Evolutionary conservation across 1,140 invertebrate genomes (phyloP).

Genomic region (Formica selysi): DNA sequence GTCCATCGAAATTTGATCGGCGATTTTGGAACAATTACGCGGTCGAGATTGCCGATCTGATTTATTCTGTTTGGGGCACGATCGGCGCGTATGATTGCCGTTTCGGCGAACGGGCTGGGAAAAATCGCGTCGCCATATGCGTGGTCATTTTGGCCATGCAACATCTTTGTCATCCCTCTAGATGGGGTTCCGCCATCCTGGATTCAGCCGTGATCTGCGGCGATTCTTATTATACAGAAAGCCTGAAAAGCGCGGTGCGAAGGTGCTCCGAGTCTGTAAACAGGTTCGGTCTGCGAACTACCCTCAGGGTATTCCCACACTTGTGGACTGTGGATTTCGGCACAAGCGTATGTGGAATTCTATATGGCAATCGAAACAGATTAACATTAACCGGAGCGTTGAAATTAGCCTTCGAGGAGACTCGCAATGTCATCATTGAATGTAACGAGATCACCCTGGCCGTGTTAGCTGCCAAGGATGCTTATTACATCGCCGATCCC

Average conservation of each 20-base stretch:
- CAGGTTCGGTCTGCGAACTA: conserved; percentile 77
- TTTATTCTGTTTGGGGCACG: conserved; percentile 84
- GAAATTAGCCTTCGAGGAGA: conserved; percentile 64
- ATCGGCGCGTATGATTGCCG: conserved; percentile 79
- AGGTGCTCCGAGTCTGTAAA: conserved; percentile 72
- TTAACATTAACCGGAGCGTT: conserved; percentile 66
- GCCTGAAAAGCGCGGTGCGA: conserved; percentile 67
- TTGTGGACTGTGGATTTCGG: conserved; percentile 81
- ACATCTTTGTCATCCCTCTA: conserved; percentile 80
- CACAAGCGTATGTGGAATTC: conserved; percentile 73
- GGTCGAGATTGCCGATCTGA: conserved; percentile 79
- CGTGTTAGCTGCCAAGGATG: conserved; percentile 69
- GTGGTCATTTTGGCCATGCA: conserved; percentile 77
- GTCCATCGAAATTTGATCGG: not conserved
- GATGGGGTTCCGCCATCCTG: conserved; percentile 81
- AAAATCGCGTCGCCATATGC: conserved; percentile 82
- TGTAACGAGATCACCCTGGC: conserved; percentile 78
- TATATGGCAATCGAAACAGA: conserved; percentile 75
- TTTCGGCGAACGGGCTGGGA: conserved; percentile 78
- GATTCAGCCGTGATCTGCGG: conserved; percentile 83
- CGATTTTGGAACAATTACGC: conserved; percentile 81
- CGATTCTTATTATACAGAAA: conserved; percentile 81
- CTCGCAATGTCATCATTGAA: conserved; percentile 76
- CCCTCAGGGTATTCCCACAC: conserved; percentile 79
- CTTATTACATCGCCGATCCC: conserved; percentile 81